Evolutionary conservation across 30 jellyfish, hydroid and myxozoan genomes (phyloP), one percentile per base, ranked within the genome.

Genomic region (Aurelia aurita): DNA sequence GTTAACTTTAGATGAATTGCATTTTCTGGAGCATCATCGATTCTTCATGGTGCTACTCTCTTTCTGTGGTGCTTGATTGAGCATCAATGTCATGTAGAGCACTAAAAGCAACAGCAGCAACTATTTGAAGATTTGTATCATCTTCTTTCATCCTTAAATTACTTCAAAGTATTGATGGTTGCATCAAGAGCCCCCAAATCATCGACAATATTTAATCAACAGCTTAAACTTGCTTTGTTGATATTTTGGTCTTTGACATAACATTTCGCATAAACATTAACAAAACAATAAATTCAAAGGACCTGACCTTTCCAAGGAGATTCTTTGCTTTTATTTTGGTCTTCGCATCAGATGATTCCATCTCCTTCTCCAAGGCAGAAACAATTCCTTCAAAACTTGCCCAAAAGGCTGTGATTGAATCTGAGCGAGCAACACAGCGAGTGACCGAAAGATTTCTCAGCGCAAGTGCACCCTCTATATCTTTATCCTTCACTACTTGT

Each of bases 21-120:
- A 58, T 44, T 76, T 76, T 76, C 88, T n/a, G 81, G 88, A 28
- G 35, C 62, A 14, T 76, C 78, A 76, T 80, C 82, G 22, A 80
- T 49, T 53, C 84, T 43, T 63, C 51, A 1, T 47, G 90, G 84
- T 63, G 66, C 62, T 29, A 78, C 44, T 46, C 69, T 43, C 54
- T 44, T 53, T 80, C 84, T 80, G 75, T 80, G 90, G 90, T 80
- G 69, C 62, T 80, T 64, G 82, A 22, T 51, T 80, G 72, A 47
- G 73, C 90, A 80, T 61, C 83, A 67, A 80, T 25, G 35, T 75
- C 84, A 80, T 47, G 84, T 45, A 63, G 84, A 26, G 47, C 83
- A 80, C 74, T 67, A 39, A 62, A 64, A 80, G 62, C 90, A 64
- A 77, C 3, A 8, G 89, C 89, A 58, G 89, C 89, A 58, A 58